Conservation (phyloP, 2,113 vertebrate species). For the Nicator chloris region DNA sequence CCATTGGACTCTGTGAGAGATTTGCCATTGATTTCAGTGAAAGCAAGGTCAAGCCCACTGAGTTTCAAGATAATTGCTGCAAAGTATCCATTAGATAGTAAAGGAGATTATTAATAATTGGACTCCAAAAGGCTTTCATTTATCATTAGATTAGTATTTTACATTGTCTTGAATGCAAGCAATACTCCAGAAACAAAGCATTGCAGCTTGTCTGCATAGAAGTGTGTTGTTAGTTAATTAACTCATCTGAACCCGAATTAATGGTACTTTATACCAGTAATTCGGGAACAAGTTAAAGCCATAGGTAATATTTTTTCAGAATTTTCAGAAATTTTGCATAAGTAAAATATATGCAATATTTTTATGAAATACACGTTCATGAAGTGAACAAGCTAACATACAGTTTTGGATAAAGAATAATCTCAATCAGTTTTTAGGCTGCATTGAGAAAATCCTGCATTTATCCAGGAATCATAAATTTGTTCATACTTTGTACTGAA, state of each 20-base stretch:
- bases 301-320: background rate
- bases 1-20: background rate
- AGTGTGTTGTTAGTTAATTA: background rate
- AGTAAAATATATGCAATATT: background rate
- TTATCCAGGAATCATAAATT: background rate
- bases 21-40: background rate
- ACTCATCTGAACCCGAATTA: background rate
- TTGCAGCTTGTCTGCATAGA: background rate
- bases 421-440: background rate
- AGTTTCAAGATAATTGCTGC: conserved; percentile 14
- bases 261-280: background rate
- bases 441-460: background rate
- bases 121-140: background rate
- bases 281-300: background rate
- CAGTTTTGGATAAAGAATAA: background rate
- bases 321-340: background rate
- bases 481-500: background rate
- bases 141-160: background rate
- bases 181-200: background rate
- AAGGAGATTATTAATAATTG: background rate
- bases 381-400: background rate
- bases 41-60: background rate
- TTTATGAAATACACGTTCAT: background rate
- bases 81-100: conserved; percentile 10
- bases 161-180: background rate